Conservation (phyloP, 2,113 vertebrate species). For the Oxygymnocypris stewartii region DNA sequence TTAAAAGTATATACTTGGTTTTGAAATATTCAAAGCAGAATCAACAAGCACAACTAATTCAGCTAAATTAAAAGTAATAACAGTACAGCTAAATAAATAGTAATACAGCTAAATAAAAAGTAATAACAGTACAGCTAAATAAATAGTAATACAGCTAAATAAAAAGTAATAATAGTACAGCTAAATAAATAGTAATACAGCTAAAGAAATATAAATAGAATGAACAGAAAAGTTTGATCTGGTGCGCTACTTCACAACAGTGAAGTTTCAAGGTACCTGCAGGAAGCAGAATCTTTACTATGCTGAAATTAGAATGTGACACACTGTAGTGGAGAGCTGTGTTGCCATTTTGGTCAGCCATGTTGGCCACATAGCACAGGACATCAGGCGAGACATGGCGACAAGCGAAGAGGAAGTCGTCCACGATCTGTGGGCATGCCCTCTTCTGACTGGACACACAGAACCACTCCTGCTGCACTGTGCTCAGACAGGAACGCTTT, state of each 20-base stretch:
- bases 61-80: too few species aligned
- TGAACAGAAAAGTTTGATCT: background rate
- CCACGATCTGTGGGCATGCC: slow-evolving; percentile 80
- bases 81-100: too few species aligned
- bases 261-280: slow-evolving; percentile 74
- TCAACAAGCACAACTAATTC: background rate
- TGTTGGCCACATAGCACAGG: slow-evolving; percentile 85
- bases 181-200: too few species aligned
- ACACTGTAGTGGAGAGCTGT: slow-evolving; percentile 97
- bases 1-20: background rate
- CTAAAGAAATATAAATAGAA: background rate
- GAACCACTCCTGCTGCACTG: slow-evolving; percentile 95
- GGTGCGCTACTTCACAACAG: background rate
- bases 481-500: slow-evolving; percentile 89
- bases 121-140: too few species aligned
- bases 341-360: slow-evolving; percentile 95
- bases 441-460: slow-evolving; percentile 92
- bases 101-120: too few species aligned
- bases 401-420: slow-evolving; percentile 84
- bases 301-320: slow-evolving; percentile 94
- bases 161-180: too few species aligned
- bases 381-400: slow-evolving; percentile 80
- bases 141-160: too few species aligned
- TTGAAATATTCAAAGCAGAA: background rate
- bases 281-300: slow-evolving; percentile 89